phyloP scores from a whole-genome alignment of 1,140 invertebrate species.

The Drosophila busckii region DNA sequence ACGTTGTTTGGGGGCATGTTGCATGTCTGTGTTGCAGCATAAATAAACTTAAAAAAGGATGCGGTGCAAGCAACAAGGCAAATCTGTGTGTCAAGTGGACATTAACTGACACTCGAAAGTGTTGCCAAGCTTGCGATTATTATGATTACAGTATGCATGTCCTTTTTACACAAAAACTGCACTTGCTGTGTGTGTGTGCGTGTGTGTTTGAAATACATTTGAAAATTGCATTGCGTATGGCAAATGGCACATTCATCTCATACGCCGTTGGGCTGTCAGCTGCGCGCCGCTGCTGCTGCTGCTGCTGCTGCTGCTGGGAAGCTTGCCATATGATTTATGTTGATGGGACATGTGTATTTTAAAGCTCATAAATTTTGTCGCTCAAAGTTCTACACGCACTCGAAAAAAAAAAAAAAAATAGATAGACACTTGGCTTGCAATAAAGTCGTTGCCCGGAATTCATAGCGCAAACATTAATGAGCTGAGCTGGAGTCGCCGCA shows the following conservation, averaged over 20 bases:
- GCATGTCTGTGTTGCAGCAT: conserved; percentile 42
- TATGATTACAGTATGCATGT: too few relatives aligned
- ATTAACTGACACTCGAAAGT: conserved; percentile 45
- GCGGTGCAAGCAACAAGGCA: conserved; percentile 19
- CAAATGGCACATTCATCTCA: conserved; percentile 39
- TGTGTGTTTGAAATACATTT: conserved; percentile 53
- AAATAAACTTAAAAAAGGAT: conserved; percentile 44
- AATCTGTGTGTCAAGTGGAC: conserved; percentile 61
- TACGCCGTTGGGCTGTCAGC: conserved; percentile 18
- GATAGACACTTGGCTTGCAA: too few relatives aligned
- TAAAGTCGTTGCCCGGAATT: background rate
- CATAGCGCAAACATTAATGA: conserved; percentile 36
- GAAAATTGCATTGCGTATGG: conserved; percentile 57
- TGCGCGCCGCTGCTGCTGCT: conserved; percentile 6
- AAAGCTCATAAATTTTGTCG: conserved; percentile 61
- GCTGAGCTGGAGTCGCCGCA: conserved; percentile 16
- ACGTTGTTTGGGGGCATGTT: too few relatives aligned
- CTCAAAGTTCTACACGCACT: too few relatives aligned
- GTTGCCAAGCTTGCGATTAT: too few relatives aligned
- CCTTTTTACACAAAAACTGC: too few relatives aligned
- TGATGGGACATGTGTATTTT: conserved; percentile 70
- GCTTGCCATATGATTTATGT: conserved; percentile 68
- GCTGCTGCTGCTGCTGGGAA: too few relatives aligned
- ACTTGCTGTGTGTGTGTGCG: background rate
- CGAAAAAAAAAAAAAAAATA: too few relatives aligned